Evolutionary conservation across 2,113 vertebrate species (phyloP), one percentile per base, ranked within the genome.

Genomic region (Onychostruthus taczanowskii): DNA sequence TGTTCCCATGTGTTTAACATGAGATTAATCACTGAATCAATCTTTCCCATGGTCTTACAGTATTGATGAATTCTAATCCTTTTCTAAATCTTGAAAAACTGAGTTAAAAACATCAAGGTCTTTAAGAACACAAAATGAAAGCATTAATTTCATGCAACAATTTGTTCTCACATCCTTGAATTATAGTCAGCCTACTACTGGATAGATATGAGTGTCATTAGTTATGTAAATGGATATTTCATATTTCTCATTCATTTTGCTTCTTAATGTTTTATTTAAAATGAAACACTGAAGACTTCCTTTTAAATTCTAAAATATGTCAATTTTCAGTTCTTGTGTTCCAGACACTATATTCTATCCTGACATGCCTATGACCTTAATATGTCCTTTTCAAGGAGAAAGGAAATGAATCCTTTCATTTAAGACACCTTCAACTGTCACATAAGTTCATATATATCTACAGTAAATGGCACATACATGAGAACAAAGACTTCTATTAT

Each of bases 21-120:
- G 74, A 97, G 97, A 97, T 98, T 97, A 98, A 97, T 97, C 97
- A 97, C 75, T 88, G 80, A 93, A 84, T 84, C 83, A 96, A 72
- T 97, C 92, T 97, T 97, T 69, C 75, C 43, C 9, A 50, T 95
- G 64, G 31, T 96, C 24, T 70, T 82, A 62, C 66, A 59, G 61
- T 95, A 97, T 76, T 96, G 96, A 98, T 97, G 94, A 95, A 84
- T 77, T 74, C 30, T 91, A 96, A 97, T 93, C 69, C 67, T 97
- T 97, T 93, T 80, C 56, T 91, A 97, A 97, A 74, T 89, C 90
- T 96, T 97, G 59, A 8, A 31, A 82, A 77, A 88, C 77, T 59
- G 44, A 61, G 41, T 96, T n/a, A n/a, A n/a, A n/a, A 30, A 82
- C 24, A 90, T 47, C 53, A 39, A 33, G 37, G 37, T 93, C 61